These are phyloP conservation scores for Chydorus sphaericus DNA, from an alignment of 2,888 invertebrate genomes.

Conservation along the genomic window DNA sequence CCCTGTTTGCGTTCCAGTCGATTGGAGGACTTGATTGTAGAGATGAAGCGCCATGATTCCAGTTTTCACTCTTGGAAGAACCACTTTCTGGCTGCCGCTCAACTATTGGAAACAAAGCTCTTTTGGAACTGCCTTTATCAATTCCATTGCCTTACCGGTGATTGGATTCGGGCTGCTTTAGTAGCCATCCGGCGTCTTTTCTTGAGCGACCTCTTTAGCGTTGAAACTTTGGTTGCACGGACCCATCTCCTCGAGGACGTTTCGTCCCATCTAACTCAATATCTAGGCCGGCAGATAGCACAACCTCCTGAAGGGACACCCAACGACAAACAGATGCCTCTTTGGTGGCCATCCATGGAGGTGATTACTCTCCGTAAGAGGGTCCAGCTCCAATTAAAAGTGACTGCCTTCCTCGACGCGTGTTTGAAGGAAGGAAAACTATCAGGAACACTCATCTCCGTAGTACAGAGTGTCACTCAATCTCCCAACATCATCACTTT, in stretches of 20 bases:
- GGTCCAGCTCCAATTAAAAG: conserved; percentile 63
- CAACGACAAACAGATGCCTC: background rate
- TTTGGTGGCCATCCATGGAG: conserved; percentile 28
- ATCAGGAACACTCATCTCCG: background rate
- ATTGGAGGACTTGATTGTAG: conserved; percentile 1
- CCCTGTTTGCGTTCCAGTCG: conserved; percentile 38
- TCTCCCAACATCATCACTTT: background rate
- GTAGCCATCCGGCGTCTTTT: background rate
- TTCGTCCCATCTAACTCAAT: background rate
- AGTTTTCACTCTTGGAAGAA: conserved; percentile 6
- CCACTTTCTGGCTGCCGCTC: conserved; percentile 35
- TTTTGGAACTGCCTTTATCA: conserved; percentile 56
- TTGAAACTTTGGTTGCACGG: background rate
- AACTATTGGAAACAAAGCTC: conserved; percentile 50
- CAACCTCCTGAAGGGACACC: background rate
- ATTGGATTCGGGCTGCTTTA: conserved; percentile 47
- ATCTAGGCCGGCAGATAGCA: background rate
- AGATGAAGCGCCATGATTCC: conserved; percentile 8
- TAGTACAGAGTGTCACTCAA: background rate
- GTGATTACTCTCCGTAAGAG: conserved; percentile 63
- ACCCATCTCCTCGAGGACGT: background rate
- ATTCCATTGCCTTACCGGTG: conserved; percentile 52
- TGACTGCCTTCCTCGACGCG: conserved; percentile 52
- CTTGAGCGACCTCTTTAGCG: conserved; percentile 3
- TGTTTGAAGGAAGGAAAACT: conserved; percentile 39